Evolutionary conservation across 2,797 vertebrate species (phyloP), one percentile per base, ranked within the genome.

Genomic region (Threskiornis aethiopicus): DNA sequence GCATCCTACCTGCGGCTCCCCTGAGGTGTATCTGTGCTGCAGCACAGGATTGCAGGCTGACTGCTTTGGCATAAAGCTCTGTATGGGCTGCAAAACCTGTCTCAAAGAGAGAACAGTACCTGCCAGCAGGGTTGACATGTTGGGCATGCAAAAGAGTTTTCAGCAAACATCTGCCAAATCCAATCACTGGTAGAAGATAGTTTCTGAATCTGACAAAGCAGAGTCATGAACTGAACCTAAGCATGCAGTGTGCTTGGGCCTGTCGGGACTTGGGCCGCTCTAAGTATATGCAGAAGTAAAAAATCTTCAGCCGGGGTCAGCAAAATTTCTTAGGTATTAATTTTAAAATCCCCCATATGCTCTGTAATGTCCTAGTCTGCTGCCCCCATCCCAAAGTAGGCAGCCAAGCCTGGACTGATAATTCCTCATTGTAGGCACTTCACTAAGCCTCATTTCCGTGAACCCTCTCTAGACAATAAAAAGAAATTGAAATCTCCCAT

Each of bases 141-240:
- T 89, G 67, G 59, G 52, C 55, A 26, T 37, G 24, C 0, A 5
- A 83, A 71, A 85, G 70, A 55, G 47, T 70, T 89, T 75, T 87
- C 94, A 89, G 87, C 89, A 95, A 92, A 89, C 67, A 89, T 71
- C 87, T 96, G 91, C 78, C 94, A 85, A 66, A 58, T 64, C 37
- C 28, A 73, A 19, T 97, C 59, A 52, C 31, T 46, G 19, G 26
- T 41, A 55, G 67, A 85, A 77, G 71, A 71, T 31, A 26, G 17
- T 77, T 91, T 80, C 67, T 79, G 46, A 85, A 51, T 66, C 75
- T 93, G 91, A 94, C 81, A 83, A 85, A 95, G 47, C 75, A 49
- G 17, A 70, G 55, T 47, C 82, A 16, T 64, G 84, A 90, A 46
- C 64, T 55, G 67, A 82, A 89, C 84, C 13, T 1, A 4, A 49